These are phyloP conservation scores for Leptopilina myrica DNA, from an alignment of 2,888 invertebrate species.

Conservation along the genomic window DNA sequence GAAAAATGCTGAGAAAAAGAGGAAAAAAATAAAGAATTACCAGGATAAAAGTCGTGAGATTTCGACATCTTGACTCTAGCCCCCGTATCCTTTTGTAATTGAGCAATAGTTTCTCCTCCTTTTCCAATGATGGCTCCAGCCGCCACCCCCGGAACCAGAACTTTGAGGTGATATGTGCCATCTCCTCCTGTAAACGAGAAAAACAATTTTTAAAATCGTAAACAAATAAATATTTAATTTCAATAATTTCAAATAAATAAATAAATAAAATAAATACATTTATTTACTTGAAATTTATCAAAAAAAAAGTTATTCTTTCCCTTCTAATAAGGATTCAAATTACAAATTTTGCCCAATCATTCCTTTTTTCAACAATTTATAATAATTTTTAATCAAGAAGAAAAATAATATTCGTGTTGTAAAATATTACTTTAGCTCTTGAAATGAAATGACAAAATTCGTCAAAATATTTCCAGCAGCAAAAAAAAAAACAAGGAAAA, in stretches of 20 bases:
- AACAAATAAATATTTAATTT: too few species aligned
- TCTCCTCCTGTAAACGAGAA: conserved; percentile 81
- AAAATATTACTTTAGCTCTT: too few species aligned
- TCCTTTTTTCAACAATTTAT: neutral
- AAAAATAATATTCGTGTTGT: too few species aligned
- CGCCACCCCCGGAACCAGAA: conserved; percentile 96
- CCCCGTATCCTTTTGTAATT: conserved; percentile 97
- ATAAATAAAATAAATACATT: too few species aligned
- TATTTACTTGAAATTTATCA: too few species aligned
- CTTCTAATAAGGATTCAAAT: neutral
- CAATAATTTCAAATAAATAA: too few species aligned
- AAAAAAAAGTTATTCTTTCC: conserved; percentile 60
- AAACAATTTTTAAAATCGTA: too few species aligned
- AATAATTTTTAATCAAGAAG: neutral
- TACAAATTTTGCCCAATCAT: neutral
- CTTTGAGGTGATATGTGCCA: conserved; percentile 96
- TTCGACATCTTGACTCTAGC: conserved; percentile 99
- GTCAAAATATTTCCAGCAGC: too few species aligned
- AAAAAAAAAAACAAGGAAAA: too few species aligned
- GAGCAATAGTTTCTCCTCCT: conserved; percentile 98
- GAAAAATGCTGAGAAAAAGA: conserved; percentile 8
- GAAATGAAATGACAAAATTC: neutral
- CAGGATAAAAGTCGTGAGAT: conserved; percentile 99
- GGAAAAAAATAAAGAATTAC: conserved; percentile 77
- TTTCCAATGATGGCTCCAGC: conserved; percentile 99